Conservation (phyloP, 2,113 vertebrate genomes). For the Ictalurus furcatus region DNA sequence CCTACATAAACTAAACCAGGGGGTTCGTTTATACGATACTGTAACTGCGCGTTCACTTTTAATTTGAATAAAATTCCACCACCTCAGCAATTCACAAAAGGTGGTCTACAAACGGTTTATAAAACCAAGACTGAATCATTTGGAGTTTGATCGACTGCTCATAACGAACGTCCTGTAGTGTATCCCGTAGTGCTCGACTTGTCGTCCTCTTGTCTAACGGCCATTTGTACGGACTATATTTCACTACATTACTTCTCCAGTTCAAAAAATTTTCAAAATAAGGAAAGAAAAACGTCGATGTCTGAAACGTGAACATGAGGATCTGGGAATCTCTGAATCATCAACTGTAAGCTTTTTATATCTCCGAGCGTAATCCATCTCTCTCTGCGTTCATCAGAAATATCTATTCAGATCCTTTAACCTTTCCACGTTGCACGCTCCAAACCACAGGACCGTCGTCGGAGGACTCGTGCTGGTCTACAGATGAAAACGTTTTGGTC, state of each 20-base stretch:
- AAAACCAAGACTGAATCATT: background rate
- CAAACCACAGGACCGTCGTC: background rate
- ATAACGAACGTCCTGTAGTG: background rate
- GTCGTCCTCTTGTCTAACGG: background rate
- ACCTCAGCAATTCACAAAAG: no score
- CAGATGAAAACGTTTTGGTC: background rate
- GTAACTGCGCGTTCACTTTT: background rate
- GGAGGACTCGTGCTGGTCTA: background rate
- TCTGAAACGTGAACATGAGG: background rate
- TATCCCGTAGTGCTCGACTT: background rate
- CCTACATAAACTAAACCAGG: background rate
- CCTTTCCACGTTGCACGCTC: background rate
- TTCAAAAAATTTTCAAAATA: background rate
- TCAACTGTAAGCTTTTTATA: background rate
- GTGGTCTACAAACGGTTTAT: background rate
- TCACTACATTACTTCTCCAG: background rate
- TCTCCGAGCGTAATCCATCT: background rate
- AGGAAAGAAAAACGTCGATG: background rate
- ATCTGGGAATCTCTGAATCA: background rate
- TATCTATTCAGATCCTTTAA: background rate
- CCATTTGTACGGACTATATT: background rate
- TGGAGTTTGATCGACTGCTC: background rate
- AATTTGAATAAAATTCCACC: background rate
- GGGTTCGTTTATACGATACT: background rate
- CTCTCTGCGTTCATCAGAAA: background rate